Conservation (phyloP, 2,888 invertebrate species). For the Vannuccia rotundouncinata region DNA sequence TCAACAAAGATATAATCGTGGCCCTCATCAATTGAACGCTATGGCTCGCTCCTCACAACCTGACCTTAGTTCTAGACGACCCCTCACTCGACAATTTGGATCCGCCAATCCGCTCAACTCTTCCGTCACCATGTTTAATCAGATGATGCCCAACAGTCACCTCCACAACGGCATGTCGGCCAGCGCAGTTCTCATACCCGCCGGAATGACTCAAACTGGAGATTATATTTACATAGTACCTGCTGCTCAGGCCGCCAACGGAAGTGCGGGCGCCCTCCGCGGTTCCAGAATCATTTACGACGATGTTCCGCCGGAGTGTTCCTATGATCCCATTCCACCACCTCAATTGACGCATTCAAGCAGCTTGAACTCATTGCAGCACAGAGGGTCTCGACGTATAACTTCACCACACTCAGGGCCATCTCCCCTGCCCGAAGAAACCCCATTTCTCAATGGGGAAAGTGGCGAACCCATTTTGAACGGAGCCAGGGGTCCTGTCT, state of each 20-base stretch:
- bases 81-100: neutral
- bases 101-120: neutral
- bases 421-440: slow-evolving; percentile 3
- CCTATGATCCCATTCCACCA: neutral
- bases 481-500: no score
- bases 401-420: neutral
- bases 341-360: neutral
- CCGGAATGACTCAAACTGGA: neutral
- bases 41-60: neutral
- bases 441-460: neutral
- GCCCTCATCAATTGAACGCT: neutral
- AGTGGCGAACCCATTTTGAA: neutral
- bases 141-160: no score
- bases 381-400: neutral
- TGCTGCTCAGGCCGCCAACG: neutral
- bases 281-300: neutral
- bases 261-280: neutral
- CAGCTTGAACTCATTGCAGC: neutral
- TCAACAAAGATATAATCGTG: neutral
- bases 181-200: neutral
- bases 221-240: neutral
- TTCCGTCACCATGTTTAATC: neutral
- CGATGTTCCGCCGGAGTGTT: neutral
- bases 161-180: neutral
- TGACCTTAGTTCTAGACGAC: neutral